These are phyloP conservation scores for Dastarcus helophoroides DNA, from an alignment of 2,888 invertebrate species.

Conservation along the genomic window DNA sequence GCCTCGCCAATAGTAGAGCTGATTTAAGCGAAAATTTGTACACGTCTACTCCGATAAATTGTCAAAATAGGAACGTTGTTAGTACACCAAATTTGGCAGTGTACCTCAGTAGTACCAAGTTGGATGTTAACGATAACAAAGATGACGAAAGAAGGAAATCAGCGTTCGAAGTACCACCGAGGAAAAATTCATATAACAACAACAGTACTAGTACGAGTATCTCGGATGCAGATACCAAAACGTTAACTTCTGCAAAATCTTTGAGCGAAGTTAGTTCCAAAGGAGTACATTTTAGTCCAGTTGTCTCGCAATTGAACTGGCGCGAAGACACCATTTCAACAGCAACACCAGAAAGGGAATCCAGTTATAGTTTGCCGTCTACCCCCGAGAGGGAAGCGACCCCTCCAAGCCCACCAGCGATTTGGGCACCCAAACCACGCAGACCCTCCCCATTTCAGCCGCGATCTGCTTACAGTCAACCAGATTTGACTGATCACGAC, in stretches of 20 bases:
- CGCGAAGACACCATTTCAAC: constrained; percentile 39
- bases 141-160: constrained; percentile 35
- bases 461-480: constrained; percentile 27
- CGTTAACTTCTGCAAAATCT: constrained; percentile 24
- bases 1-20: constrained; percentile 7
- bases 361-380: constrained; percentile 29
- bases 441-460: constrained; percentile 15
- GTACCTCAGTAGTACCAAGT: constrained; percentile 8
- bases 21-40: constrained; percentile 14
- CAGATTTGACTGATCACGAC: constrained; percentile 26
- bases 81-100: constrained; percentile 50
- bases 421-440: constrained; percentile 19
- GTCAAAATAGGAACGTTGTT: constrained; percentile 23
- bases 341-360: constrained; percentile 28
- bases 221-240: constrained; percentile 30
- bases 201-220: constrained; percentile 33
- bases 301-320: constrained; percentile 72
- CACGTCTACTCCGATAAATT: constrained; percentile 13
- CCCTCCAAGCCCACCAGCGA: constrained; percentile 10
- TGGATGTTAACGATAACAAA: constrained; percentile 15
- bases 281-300: constrained; percentile 69
- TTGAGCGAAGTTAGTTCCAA: constrained; percentile 27
- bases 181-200: constrained; percentile 37
- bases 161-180: constrained; percentile 49
- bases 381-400: constrained; percentile 26